Evolutionary conservation across 2,113 vertebrate species (phyloP).

Genomic region (Peromyscus californicus): DNA sequence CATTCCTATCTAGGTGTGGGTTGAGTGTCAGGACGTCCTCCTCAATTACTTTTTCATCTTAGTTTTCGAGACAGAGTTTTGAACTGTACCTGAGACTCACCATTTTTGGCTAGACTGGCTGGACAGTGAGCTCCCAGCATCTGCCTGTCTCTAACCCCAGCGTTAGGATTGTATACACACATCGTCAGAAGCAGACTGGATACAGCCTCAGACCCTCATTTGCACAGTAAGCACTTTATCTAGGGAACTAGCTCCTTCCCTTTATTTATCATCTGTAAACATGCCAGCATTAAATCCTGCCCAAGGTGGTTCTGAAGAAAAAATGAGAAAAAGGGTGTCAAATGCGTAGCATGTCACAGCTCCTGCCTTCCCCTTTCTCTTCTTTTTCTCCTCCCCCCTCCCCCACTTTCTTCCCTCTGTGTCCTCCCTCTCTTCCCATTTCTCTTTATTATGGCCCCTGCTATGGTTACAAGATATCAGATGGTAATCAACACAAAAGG

Average conservation of each 20-base stretch:
- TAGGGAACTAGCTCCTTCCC: neutral
- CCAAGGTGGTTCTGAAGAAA: neutral
- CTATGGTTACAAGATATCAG: neutral
- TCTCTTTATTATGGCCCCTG: neutral
- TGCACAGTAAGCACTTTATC: neutral
- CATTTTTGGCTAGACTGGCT: neutral
- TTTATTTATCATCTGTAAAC: neutral
- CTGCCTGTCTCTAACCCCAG: neutral
- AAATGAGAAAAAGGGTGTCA: neutral
- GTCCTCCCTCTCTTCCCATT: too few species aligned
- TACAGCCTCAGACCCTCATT: neutral
- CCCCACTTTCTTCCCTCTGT: neutral
- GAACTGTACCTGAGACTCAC: neutral
- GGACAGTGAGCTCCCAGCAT: too few species aligned
- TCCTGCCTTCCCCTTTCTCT: neutral
- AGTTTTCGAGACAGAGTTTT: too few species aligned
- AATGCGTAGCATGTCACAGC: rapidly evolving
- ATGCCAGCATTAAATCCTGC: neutral
- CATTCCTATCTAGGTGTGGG: neutral
- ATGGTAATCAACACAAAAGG: neutral
- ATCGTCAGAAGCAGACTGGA: neutral
- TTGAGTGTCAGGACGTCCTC: neutral
- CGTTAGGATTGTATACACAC: neutral
- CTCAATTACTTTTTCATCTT: too few species aligned
- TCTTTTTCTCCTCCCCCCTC: neutral